Percentiles rank a stretch among this genome's conserved stretches.
Evolutionary conservation across 2,888 invertebrate species (phyloP).

Genomic region (Ceriagrion tenellum): DNA sequence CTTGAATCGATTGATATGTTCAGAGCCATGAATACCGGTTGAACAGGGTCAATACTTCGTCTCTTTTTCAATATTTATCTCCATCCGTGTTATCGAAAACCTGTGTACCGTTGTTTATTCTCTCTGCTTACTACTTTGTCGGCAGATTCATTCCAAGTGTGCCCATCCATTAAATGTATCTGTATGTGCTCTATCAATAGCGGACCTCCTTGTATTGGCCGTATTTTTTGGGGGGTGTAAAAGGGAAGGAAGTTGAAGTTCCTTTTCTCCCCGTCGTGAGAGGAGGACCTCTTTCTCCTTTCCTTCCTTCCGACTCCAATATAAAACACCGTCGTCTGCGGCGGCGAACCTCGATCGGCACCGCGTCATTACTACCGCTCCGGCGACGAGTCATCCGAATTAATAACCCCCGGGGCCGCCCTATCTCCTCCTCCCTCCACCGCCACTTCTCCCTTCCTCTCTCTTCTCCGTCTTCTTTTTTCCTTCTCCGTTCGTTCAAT

Average conservation of each 20-base stretch:
- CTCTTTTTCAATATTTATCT: no score
- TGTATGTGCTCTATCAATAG: no score
- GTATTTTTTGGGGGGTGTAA: background rate
- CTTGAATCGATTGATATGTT: no score
- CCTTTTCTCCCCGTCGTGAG: background rate
- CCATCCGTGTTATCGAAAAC: no score
- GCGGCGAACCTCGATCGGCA: background rate
- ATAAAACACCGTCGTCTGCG: background rate
- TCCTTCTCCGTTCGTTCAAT: background rate
- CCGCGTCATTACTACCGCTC: background rate
- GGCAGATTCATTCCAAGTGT: no score
- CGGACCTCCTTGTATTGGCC: background rate
- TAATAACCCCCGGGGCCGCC: background rate
- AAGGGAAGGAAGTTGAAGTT: background rate
- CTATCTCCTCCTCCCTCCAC: background rate
- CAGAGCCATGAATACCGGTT: no score
- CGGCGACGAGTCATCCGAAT: conserved; percentile 35
- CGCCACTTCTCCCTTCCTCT: background rate
- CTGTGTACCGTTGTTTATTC: no score
- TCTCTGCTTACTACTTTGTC: no score
- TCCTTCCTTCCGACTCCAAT: background rate
- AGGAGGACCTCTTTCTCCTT: background rate
- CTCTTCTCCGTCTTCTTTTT: background rate
- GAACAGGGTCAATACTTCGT: no score
- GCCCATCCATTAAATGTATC: no score